A percentile compares a stretch with the other conserved stretches of the same genome.
Evolutionary conservation across 2,113 vertebrate species (phyloP).

Genomic region (Nesoenas mayeri): DNA sequence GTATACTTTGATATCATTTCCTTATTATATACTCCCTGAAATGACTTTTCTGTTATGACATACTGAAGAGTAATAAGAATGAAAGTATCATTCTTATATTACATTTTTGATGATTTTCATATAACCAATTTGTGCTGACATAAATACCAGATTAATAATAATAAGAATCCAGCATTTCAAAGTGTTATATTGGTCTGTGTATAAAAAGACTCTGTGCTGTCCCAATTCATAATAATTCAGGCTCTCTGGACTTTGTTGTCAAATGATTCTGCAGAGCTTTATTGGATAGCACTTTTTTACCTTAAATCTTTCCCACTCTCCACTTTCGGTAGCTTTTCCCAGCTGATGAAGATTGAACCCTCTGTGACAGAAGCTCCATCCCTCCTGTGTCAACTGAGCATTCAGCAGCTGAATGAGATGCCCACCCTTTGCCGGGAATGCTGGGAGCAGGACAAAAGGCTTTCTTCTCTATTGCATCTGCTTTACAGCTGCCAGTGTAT

Average conservation of each 20-base stretch:
- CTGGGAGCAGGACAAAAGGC: neutral
- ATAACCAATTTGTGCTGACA: neutral
- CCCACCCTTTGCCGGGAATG: neutral
- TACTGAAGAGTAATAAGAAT: slow-evolving; percentile 7
- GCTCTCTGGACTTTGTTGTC: neutral
- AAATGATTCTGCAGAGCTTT: neutral
- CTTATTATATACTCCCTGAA: neutral
- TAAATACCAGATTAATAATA: neutral
- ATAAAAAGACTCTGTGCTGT: neutral
- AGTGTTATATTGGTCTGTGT: neutral
- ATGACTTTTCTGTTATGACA: slow-evolving; percentile 12
- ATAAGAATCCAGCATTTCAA: neutral
- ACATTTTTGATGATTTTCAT: neutral
- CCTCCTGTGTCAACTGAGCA: neutral
- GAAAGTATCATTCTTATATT: neutral
- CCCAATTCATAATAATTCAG: neutral
- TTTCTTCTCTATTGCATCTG: neutral
- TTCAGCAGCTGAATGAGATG: neutral
- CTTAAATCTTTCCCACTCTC: neutral
- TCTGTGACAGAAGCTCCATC: neutral
- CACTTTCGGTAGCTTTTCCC: neutral
- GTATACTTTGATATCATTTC: neutral
- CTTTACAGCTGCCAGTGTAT: neutral
- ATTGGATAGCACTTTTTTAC: neutral
- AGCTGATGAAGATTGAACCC: neutral